Evolutionary conservation across 2,888 invertebrate genomes (phyloP), one percentile per base, ranked within the genome.

Genomic region (Crematogaster levior): DNA sequence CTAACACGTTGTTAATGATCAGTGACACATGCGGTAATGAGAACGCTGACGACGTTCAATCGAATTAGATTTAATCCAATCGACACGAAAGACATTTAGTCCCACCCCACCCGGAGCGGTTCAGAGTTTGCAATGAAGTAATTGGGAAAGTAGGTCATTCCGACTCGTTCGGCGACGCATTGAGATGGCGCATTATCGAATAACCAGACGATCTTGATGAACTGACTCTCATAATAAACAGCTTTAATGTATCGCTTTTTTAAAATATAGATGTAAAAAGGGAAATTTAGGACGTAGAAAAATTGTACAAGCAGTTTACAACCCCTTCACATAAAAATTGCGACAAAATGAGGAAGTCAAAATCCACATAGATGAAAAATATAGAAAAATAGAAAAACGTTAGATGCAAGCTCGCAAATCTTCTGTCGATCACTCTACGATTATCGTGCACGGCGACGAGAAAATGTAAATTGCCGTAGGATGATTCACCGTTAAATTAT

Each of bases 91-190:
- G 37, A 53, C 66, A 86, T 77, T 82, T 65, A 65, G 72, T 30
- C 34, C 46, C 21, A 72, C 68, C 46, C 63, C 58, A 66, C 56
- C 27, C 24, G 9, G 56, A 83, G 82, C 81, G 34, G 74, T 65
- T 63, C 46, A 65, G 53, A 61, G 81, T 58, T 63, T 53, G 43
- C 87, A 89, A 89, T 87, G 87, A 86, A 72, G 81, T 86, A 85
- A 86, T 89, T 85, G 84, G 53, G 82, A 86, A 89, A 89, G 87
- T 89, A 61, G 89, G 89, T 82, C 89, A 60, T 80, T 83, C 82
- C 82, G 75, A 61, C 53, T 68, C 74, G 30, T 82, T 83, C 80
- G 66, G 61, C 83, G 79, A 53, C 74, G 82, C 70, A 84, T 88
- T 84, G 75, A 85, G 77, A 82, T 9, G 27, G 63, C 27, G 9